phyloP scores from a whole-genome alignment of 2,888 invertebrate genomes.

The Nomada ruficornis region DNA sequence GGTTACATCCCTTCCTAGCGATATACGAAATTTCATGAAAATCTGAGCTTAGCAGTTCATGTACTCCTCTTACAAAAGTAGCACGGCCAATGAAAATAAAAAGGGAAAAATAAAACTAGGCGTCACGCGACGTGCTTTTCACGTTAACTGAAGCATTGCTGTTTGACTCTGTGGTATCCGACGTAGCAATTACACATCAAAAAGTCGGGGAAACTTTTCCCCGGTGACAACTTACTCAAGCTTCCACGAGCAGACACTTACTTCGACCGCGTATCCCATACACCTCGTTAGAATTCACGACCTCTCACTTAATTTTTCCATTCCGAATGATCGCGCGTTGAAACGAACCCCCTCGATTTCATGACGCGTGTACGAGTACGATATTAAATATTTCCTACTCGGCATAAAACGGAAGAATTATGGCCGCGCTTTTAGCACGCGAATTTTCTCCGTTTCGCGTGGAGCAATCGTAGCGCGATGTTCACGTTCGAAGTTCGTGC shows the following conservation, averaged over 20 bases:
- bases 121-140: constrained; percentile 9
- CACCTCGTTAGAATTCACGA: constrained; percentile 31
- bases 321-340: constrained; percentile 8
- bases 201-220: constrained; percentile 11
- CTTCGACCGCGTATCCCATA: background rate
- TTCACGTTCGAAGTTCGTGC: constrained; percentile 1
- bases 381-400: constrained; percentile 13
- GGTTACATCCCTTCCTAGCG: background rate
- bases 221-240: background rate
- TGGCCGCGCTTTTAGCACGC: background rate
- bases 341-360: constrained; percentile 8
- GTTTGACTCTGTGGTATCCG: background rate
- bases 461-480: background rate
- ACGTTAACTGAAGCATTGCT: background rate
- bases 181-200: background rate
- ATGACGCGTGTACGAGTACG: background rate
- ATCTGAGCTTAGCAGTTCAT: background rate
- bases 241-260: background rate
- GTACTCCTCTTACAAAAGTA: background rate
- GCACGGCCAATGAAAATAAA: background rate
- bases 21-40: background rate
- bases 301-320: constrained; percentile 1
- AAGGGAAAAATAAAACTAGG: background rate
- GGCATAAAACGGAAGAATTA: background rate
- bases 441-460: background rate